These are phyloP conservation scores for Prorops nasuta DNA, from an alignment of 1,140 invertebrate genomes.

Conservation along the genomic window DNA sequence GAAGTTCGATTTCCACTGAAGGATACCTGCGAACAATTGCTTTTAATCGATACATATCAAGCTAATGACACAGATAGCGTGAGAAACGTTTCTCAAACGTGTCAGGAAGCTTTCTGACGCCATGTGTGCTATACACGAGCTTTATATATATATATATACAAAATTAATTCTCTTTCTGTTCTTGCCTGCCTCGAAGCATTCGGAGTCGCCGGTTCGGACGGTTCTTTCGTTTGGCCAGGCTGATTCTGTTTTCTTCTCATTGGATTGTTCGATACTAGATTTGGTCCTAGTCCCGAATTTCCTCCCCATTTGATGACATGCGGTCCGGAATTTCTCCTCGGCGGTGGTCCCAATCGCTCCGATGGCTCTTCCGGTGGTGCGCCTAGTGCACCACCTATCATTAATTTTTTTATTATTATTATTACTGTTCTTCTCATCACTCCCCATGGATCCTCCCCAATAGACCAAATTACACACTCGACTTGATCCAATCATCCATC, in stretches of 20 bases:
- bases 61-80: no score
- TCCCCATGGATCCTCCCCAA: conserved; percentile 3
- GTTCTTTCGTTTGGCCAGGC: conserved; percentile 34
- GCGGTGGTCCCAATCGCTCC: conserved; percentile 39
- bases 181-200: conserved; percentile 47
- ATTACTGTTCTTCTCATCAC: background rate
- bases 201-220: conserved; percentile 35
- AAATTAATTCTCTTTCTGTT: no score
- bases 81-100: no score
- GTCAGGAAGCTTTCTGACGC: no score
- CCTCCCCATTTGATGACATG: conserved; percentile 53
- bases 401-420: background rate
- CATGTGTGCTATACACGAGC: no score
- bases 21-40: conserved; percentile 46
- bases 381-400: conserved; percentile 48
- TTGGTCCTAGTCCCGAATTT: conserved; percentile 44
- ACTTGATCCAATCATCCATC: no score
- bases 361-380: conserved; percentile 57
- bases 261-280: conserved; percentile 50
- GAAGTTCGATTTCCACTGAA: conserved; percentile 43
- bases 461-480: no score
- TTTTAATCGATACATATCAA: no score
- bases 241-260: conserved; percentile 45
- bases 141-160: no score
- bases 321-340: conserved; percentile 40